Evolutionary conservation across 2,888 invertebrate species (phyloP).

Genomic region (Lepidochrysops patricia): DNA sequence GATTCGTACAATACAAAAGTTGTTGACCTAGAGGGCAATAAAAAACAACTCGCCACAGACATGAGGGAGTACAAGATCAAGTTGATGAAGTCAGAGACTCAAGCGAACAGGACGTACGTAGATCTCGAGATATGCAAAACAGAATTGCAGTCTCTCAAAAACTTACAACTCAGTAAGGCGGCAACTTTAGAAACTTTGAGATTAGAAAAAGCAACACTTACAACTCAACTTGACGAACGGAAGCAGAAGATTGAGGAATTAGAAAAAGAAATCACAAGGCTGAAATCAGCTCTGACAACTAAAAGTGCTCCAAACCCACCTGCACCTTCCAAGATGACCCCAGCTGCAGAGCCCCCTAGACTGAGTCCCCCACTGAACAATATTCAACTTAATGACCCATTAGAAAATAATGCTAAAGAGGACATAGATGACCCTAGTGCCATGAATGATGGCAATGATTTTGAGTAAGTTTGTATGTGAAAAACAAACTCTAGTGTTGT

Average conservation of each 20-base stretch:
- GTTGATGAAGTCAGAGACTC: constrained; percentile 46
- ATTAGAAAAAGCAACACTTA: constrained; percentile 58
- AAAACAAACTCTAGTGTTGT: not conserved
- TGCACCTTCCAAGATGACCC: constrained; percentile 48
- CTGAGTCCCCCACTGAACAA: constrained; percentile 51
- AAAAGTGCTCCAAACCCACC: constrained; percentile 48
- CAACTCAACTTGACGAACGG: constrained; percentile 49
- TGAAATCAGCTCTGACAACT: constrained; percentile 50
- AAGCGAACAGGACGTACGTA: constrained; percentile 51
- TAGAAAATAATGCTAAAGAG: constrained; percentile 66
- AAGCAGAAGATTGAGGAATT: constrained; percentile 56
- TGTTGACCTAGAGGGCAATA: constrained; percentile 49
- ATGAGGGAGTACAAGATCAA: constrained; percentile 43
- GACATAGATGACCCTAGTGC: constrained; percentile 63
- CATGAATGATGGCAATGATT: constrained; percentile 53
- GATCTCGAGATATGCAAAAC: constrained; percentile 61
- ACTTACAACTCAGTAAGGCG: constrained; percentile 60
- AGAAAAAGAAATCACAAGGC: constrained; percentile 51
- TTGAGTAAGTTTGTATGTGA: constrained; percentile 42
- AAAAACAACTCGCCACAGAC: constrained; percentile 43
- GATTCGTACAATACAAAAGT: constrained; percentile 52
- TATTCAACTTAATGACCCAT: constrained; percentile 51
- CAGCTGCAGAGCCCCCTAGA: constrained; percentile 55
- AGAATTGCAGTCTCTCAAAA: constrained; percentile 61
- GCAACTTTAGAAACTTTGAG: constrained; percentile 60